Percentiles rank a stretch among this genome's conserved stretches.
Conservation (phyloP, 2,888 invertebrate species). For the Ophion slaviceki region DNA sequence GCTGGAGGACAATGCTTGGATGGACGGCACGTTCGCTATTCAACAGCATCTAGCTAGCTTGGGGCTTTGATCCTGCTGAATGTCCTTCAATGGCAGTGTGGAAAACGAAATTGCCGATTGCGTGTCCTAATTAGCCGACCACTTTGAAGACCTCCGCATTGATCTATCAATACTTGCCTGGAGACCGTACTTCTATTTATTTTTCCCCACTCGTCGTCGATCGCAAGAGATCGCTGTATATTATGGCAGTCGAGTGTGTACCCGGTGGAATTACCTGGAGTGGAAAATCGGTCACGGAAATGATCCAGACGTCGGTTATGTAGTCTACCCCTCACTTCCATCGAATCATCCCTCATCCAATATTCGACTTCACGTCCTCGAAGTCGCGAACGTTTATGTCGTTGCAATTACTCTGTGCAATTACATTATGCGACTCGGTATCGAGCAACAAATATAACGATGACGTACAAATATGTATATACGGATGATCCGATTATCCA, state of each 20-base stretch:
- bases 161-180: not conserved
- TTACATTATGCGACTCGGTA: not conserved
- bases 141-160: not conserved
- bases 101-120: not conserved
- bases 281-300: constrained; percentile 59
- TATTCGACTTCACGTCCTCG: constrained; percentile 28
- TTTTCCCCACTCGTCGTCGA: not conserved
- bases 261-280: constrained; percentile 30
- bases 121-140: constrained; percentile 5
- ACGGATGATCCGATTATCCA: not conserved
- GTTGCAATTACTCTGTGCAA: not conserved
- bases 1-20: not conserved
- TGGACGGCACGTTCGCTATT: not conserved
- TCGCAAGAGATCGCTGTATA: not conserved
- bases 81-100: not conserved
- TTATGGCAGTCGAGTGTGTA: constrained; percentile 1
- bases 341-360: constrained; percentile 7
- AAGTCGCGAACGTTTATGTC: not conserved
- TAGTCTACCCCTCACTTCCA: constrained; percentile 2
- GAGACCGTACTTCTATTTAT: not conserved
- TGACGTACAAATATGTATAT: not conserved
- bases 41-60: not conserved
- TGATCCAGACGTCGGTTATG: constrained; percentile 53
- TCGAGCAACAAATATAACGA: not conserved
- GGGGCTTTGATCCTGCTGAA: not conserved